phyloP scores from a whole-genome alignment of 2,113 vertebrate genomes.

The Scytalopus superciliaris region DNA sequence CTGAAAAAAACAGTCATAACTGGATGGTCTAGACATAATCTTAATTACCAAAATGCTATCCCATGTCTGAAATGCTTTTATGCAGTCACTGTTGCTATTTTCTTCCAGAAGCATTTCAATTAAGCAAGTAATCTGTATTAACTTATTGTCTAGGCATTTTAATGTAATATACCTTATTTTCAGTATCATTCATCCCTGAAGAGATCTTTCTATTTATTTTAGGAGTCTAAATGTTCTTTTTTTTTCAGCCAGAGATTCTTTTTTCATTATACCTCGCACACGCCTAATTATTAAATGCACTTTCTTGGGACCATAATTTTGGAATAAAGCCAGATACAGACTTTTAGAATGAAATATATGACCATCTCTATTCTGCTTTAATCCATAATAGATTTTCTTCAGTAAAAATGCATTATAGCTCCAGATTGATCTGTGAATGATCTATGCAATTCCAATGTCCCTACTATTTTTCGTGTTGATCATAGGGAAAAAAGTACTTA shows the following conservation, averaged over 20 bases:
- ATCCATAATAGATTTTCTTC: neutral
- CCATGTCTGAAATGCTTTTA: slow-evolving; percentile 6
- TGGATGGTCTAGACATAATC: slow-evolving; percentile 27
- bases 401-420: neutral
- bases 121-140: slow-evolving; percentile 33
- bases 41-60: slow-evolving; percentile 47
- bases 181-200: slow-evolving; percentile 34
- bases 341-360: neutral
- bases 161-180: slow-evolving; percentile 48
- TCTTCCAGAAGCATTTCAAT: slow-evolving; percentile 43
- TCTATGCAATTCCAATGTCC: neutral
- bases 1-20: neutral
- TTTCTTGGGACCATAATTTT: slow-evolving; percentile 8
- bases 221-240: neutral
- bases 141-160: neutral
- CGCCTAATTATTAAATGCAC: slow-evolving; percentile 14
- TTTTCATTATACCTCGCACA: neutral
- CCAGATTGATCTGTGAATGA: neutral
- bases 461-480: neutral
- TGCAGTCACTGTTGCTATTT: slow-evolving; percentile 27
- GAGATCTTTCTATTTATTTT: slow-evolving; percentile 39
- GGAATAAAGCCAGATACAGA: neutral
- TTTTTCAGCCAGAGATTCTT: neutral
- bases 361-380: neutral
- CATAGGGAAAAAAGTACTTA: neutral